Evolutionary conservation across 2,113 vertebrate species (phyloP), one percentile per base, ranked within the genome.

Genomic region (Chinchilla lanigera): DNA sequence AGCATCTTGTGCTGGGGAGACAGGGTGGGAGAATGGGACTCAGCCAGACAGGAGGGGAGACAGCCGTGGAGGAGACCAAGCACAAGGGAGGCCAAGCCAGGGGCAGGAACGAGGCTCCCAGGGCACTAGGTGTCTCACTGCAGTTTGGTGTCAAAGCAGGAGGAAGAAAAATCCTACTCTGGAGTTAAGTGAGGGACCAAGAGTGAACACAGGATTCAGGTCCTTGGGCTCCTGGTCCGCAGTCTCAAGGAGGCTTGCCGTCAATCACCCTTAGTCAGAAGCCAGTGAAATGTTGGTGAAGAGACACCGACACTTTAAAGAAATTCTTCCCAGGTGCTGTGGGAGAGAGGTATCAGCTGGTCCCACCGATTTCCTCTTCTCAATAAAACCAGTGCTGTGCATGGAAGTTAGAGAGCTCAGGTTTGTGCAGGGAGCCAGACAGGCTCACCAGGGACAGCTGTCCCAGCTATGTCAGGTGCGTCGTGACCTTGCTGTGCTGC

Each of bases 161-260:
- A 22, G 67, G 26, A 44, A 13, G n/a, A 58, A 58, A 54, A 35
- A 56, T 7, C 1, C 38, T 35, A 5, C 17, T 2, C 0, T 2
- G 3, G 54, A 67, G 50, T 3, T 7, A 44, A 26, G 4, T 4
- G 33, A 63, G 19, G 28, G 14, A 19, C 73, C 22, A 38, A 26
- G n/a, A 24, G 13, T n/a, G 22, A 1, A 24, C 8, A 2, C 0
- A 28, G 10, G 17, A 7, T 19, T 5, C 7, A 6, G 6, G 56
- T 35, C 61, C 14, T 20, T 61, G 61, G 90, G 19, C 7, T 28
- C 1, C 54, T 47, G 54, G 52, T 10, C 35, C 30, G 22, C 7
- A 33, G 28, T 5, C 44, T 54, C 4, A 0, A 20, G 82, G 67
- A 8, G 52, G 73, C 10, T 63, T 33, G 3, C 35, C 7, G 44